Conservation (phyloP, 2,888 invertebrate species). For the Chesias legatella region DNA sequence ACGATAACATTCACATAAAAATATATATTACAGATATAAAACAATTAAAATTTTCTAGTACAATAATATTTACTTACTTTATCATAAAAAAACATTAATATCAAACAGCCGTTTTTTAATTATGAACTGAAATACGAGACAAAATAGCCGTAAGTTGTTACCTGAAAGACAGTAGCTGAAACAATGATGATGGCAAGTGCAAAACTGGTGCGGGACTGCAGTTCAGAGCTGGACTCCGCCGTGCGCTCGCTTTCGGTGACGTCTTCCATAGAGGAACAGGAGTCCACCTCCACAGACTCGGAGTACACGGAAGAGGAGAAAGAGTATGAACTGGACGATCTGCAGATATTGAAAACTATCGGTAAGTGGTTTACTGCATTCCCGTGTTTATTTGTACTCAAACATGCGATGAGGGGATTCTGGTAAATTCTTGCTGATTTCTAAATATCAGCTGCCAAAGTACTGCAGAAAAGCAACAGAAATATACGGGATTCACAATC, state of each 20-base stretch:
- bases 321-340: conserved; percentile 87
- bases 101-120: conserved; percentile 29
- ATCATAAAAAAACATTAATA: conserved; percentile 4
- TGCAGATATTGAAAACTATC: conserved; percentile 92
- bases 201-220: conserved; percentile 76
- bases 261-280: conserved; percentile 79
- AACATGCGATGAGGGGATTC: not conserved
- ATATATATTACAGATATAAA: conserved; percentile 10
- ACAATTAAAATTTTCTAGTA: conserved; percentile 4
- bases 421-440: conserved; percentile 1
- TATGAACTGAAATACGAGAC: conserved; percentile 32
- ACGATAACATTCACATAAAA: conserved; percentile 39
- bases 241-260: conserved; percentile 73
- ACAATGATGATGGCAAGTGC: conserved; percentile 80
- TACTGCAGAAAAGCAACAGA: conserved; percentile 24
- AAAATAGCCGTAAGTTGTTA: conserved; percentile 14
- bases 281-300: conserved; percentile 77
- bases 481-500: conserved; percentile 30
- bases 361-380: conserved; percentile 81
- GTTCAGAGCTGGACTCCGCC: conserved; percentile 74
- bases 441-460: conserved; percentile 1
- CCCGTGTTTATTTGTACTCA: not conserved
- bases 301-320: conserved; percentile 81
- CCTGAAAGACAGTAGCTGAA: conserved; percentile 19
- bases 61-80: conserved; percentile 1